These are phyloP conservation scores for Procavia capensis DNA, from an alignment of 2,113 vertebrate genomes.

Conservation along the genomic window DNA sequence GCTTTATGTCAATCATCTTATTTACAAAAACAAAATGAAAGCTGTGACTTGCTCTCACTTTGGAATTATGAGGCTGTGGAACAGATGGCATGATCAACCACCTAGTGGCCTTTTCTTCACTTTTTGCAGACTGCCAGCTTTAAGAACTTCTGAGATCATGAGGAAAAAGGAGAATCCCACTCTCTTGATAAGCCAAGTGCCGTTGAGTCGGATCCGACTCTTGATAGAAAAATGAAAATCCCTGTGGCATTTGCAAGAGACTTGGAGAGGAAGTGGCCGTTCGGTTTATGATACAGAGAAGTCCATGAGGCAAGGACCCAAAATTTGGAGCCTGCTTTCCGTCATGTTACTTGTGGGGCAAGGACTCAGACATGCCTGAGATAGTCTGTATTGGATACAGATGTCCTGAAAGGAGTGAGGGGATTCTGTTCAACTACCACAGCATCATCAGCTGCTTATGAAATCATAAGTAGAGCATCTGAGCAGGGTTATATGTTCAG, in stretches of 20 bases:
- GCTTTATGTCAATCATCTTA: slow-evolving; percentile 19
- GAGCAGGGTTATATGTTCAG: slow-evolving; percentile 68
- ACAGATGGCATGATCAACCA: not conserved
- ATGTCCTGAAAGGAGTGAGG: slow-evolving; percentile 67
- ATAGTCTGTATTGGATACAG: slow-evolving; percentile 78
- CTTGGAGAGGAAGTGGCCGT: slow-evolving; percentile 78
- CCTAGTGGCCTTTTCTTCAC: not conserved
- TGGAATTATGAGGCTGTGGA: not conserved
- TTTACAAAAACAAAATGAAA: slow-evolving; percentile 37
- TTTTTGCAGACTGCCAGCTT: slow-evolving; percentile 60
- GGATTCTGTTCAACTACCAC: slow-evolving; percentile 35
- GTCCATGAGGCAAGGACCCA: slow-evolving; percentile 55
- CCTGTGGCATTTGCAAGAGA: slow-evolving; percentile 63
- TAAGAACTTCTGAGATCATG: slow-evolving; percentile 63
- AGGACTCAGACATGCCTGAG: slow-evolving; percentile 72
- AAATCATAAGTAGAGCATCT: slow-evolving; percentile 73
- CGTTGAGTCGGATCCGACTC: too few species aligned
- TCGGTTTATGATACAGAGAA: slow-evolving; percentile 63
- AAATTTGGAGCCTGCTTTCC: slow-evolving; percentile 73
- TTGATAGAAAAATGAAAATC: slow-evolving; percentile 73
- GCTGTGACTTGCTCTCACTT: not conserved
- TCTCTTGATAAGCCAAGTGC: slow-evolving; percentile 55
- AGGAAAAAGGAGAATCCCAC: slow-evolving; percentile 66
- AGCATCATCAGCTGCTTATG: slow-evolving; percentile 73
- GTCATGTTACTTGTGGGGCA: slow-evolving; percentile 64